phyloP scores from a whole-genome alignment of 2,113 vertebrate species.

The Ciconia boyciana region DNA sequence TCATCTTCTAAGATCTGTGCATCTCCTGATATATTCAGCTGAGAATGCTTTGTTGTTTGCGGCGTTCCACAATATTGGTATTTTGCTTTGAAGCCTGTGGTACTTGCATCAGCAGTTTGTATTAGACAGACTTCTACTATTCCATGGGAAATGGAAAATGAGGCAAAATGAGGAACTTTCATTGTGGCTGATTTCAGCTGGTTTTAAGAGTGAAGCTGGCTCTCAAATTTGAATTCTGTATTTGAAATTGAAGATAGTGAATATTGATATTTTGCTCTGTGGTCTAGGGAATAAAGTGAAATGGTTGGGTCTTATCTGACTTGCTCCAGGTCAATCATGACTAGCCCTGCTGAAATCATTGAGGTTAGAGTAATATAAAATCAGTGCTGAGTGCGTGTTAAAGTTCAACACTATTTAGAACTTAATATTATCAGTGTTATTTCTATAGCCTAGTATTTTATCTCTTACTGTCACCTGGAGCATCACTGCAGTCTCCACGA shows the following conservation, averaged over 20 bases:
- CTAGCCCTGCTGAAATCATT: neutral
- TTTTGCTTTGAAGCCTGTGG: neutral
- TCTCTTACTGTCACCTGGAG: neutral
- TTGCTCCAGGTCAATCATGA: neutral
- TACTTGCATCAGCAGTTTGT: neutral
- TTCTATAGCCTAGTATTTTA: neutral
- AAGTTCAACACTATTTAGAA: neutral
- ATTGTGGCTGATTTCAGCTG: neutral
- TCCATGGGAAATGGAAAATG: neutral
- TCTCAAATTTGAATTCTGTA: neutral
- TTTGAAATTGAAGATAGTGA: neutral
- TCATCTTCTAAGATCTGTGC: neutral
- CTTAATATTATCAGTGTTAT: accelerated
- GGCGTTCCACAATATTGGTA: neutral
- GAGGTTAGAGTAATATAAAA: neutral
- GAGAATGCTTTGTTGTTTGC: neutral
- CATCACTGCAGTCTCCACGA: neutral
- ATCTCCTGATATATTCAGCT: neutral
- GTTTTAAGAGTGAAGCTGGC: neutral
- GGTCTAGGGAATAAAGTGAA: neutral
- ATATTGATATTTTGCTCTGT: neutral
- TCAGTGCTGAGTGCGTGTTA: neutral
- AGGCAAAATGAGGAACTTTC: neutral
- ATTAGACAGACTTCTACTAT: neutral
- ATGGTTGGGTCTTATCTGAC: neutral